Conservation (phyloP, 2,888 invertebrate genomes). For the Pammene fasciana region DNA sequence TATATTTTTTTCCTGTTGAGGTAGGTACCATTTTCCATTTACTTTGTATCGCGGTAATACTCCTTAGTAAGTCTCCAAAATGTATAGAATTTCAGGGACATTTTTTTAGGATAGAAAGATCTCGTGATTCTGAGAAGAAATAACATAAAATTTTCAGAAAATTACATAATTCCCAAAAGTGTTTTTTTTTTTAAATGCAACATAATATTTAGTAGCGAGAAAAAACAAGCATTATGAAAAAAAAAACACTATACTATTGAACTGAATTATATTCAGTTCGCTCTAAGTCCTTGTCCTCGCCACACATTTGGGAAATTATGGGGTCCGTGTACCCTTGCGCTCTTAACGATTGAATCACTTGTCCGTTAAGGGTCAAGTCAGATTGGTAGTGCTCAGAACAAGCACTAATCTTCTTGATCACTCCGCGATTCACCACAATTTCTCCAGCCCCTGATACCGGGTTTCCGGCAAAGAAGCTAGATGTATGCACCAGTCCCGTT, state of each 20-base stretch:
- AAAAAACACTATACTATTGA: too few relatives aligned
- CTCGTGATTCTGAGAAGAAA: too few relatives aligned
- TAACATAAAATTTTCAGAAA: too few relatives aligned
- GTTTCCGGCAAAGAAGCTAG: constrained; percentile 5
- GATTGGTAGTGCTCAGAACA: constrained; percentile 5
- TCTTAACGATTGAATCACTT: not conserved
- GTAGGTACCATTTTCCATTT: too few relatives aligned
- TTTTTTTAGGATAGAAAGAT: too few relatives aligned
- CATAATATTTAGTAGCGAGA: too few relatives aligned
- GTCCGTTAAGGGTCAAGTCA: not conserved
- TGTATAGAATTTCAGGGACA: too few relatives aligned
- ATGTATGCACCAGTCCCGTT: not conserved
- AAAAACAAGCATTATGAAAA: too few relatives aligned
- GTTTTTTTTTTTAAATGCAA: not conserved
- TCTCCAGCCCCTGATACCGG: not conserved
- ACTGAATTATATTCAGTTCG: not conserved
- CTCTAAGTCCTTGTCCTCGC: not conserved
- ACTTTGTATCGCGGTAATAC: too few relatives aligned
- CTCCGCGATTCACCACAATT: not conserved
- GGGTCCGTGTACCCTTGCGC: constrained; percentile 2
- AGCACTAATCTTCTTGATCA: not conserved
- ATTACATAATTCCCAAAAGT: too few relatives aligned
- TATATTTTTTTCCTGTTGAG: too few relatives aligned
- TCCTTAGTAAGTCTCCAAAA: too few relatives aligned
- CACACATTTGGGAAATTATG: not conserved